Evolutionary conservation across 2,888 invertebrate species (phyloP), one percentile per base, ranked within the genome.

Genomic region (Opisthograptis luteolata): DNA sequence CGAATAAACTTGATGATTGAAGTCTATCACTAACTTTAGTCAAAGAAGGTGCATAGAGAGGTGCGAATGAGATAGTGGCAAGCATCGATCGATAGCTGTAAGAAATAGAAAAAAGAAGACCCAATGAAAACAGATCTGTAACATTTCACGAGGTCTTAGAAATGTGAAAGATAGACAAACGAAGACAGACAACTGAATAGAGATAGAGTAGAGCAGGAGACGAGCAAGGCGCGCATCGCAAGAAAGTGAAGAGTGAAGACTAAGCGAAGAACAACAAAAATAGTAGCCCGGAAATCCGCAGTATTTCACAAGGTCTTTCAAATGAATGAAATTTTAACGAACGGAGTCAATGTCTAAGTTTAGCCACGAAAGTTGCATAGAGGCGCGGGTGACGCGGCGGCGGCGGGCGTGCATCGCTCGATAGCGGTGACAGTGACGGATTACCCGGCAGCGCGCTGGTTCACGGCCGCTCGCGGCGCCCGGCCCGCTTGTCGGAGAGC

Each of bases 341-440:
- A 14, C 28, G 32, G 37, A 49, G 49, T 43, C 42, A 43, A 49
- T 43, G 43, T 43, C 60, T 58, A 60, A 60, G 60, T 60, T 60
- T 60, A 53, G 59, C 43, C 45, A 48, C 36, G 45, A 46, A 58
- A 53, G 60, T 53, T 60, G 60, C 60, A 60, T 55, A 57, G 60
- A 50, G 39, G 36, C 49, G 31, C 40, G 41, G 20, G 40, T 27
- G 43, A 35, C 30, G 42, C 27, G 24, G 30, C 22, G 32, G 50
- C 65, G 67, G 58, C 71, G 74, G 72, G 75, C 76, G 78, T 81
- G 81, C 81, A 81, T 71, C 82, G 84, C 73, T 84, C 84, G 85
- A 85, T 85, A 85, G 75, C 81, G 76, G 63, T 78, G 85, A 84
- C 85, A 83, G 81, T 84, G 85, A 86, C 71, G 74, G 84, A 86